Conservation (phyloP, 2,888 invertebrate species). For the Pollenia amentaria region DNA sequence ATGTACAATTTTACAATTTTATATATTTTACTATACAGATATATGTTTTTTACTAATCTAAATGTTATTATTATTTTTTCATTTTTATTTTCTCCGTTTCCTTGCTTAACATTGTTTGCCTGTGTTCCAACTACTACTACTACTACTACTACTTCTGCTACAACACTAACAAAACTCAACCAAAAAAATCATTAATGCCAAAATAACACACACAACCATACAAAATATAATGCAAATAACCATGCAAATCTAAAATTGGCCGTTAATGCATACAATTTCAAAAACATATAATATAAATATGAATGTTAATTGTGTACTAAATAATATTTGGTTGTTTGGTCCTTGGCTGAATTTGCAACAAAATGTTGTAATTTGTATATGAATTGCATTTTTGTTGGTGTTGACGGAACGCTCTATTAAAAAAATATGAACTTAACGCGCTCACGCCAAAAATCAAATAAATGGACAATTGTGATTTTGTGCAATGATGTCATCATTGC, state of each 20-base stretch:
- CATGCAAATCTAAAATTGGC: constrained; percentile 57
- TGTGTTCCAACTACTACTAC: constrained; percentile 57
- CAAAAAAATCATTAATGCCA: constrained; percentile 54
- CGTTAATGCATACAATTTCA: constrained; percentile 51
- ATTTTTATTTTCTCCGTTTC: constrained; percentile 54
- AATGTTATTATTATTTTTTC: constrained; percentile 36
- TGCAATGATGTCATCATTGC: constrained; percentile 52
- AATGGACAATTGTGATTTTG: constrained; percentile 25
- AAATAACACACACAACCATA: constrained; percentile 56
- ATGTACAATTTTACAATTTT: not conserved
- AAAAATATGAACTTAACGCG: constrained; percentile 44
- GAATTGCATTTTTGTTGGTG: constrained; percentile 26
- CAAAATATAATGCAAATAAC: constrained; percentile 58
- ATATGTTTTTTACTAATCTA: constrained; percentile 61
- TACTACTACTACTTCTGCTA: constrained; percentile 52
- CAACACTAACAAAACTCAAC: constrained; percentile 66
- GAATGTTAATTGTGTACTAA: constrained; percentile 37
- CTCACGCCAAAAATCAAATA: constrained; percentile 31
- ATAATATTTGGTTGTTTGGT: constrained; percentile 2
- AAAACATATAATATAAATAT: constrained; percentile 39
- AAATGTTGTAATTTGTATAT: constrained; percentile 22
- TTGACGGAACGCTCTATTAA: constrained; percentile 32
- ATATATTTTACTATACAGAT: constrained; percentile 43
- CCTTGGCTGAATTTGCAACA: constrained; percentile 26
- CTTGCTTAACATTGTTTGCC: constrained; percentile 59